Evolutionary conservation across 2,113 vertebrate species (phyloP).

Genomic region (Stigmatopora nigra): DNA sequence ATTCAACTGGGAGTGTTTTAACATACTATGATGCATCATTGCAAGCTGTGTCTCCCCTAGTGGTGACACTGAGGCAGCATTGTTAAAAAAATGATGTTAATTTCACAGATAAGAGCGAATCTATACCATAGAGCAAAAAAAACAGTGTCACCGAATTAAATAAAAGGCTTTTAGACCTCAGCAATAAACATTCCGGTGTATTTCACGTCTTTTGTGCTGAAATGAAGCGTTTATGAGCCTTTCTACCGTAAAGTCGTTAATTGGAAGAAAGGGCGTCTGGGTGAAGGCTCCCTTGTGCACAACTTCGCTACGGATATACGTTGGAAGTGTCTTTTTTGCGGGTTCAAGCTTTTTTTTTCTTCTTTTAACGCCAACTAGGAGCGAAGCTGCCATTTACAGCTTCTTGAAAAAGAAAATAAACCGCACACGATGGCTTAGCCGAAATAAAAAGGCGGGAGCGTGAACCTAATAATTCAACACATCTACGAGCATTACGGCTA

Average conservation of each 20-base stretch:
- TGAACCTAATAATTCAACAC: slow-evolving; percentile 62
- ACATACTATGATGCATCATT: slow-evolving; percentile 16
- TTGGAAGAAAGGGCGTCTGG: slow-evolving; percentile 40
- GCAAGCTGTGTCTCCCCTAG: slow-evolving; percentile 62
- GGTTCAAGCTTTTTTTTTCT: slow-evolving; percentile 28
- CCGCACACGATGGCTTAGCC: slow-evolving; percentile 63
- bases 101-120: slow-evolving; percentile 67
- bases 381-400: slow-evolving; percentile 56
- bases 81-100: slow-evolving; percentile 55
- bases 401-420: slow-evolving; percentile 44
- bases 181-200: slow-evolving; percentile 49
- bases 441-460: slow-evolving; percentile 50
- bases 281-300: slow-evolving; percentile 46
- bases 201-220: slow-evolving; percentile 38
- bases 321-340: slow-evolving; percentile 52
- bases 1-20: slow-evolving; percentile 13
- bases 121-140: slow-evolving; percentile 50
- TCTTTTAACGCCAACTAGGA: slow-evolving; percentile 42
- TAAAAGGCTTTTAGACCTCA: slow-evolving; percentile 50
- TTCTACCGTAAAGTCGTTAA: slow-evolving; percentile 45
- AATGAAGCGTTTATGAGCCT: slow-evolving; percentile 41
- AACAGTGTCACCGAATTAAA: slow-evolving; percentile 25
- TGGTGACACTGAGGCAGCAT: slow-evolving; percentile 52
- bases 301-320: slow-evolving; percentile 39
- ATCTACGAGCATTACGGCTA: slow-evolving; percentile 60